A percentile compares a stretch with the other conserved stretches of the same genome.
Conservation (phyloP, 2,797 vertebrate species). For the Rhynchonycteris naso region DNA sequence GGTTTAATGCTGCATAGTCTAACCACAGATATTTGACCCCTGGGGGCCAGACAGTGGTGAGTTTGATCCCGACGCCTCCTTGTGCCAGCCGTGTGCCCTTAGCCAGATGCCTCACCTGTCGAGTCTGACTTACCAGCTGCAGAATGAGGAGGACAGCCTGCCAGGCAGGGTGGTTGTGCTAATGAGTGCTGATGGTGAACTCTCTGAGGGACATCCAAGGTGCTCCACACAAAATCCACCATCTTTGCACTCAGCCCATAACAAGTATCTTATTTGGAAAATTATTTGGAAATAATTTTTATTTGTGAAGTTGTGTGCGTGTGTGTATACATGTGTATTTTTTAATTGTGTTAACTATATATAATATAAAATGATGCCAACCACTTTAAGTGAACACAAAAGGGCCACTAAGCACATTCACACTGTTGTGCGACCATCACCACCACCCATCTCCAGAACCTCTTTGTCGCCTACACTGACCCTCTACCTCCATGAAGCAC, state of each 20-base stretch:
- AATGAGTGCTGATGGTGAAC: rapidly evolving
- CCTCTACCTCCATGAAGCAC: too few relatives aligned
- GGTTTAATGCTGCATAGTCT: neutral
- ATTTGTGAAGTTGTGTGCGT: neutral
- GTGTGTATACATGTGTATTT: too few relatives aligned
- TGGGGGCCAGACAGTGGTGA: neutral
- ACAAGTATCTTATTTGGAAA: neutral
- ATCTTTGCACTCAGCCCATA: neutral
- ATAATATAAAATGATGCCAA: neutral
- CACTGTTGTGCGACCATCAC: rapidly evolving
- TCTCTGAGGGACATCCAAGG: neutral
- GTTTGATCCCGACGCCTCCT: neutral
- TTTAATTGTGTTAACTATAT: neutral
- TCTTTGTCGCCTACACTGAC: neutral
- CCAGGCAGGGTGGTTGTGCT: too few relatives aligned
- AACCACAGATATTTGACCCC: constrained; percentile 14
- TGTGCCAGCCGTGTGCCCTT: neutral
- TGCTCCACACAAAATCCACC: neutral
- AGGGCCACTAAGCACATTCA: neutral
- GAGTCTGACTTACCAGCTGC: neutral
- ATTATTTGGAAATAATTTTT: neutral
- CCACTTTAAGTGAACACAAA: too few relatives aligned
- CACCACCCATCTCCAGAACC: neutral
- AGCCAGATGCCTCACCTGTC: neutral
- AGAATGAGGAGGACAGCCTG: neutral